phyloP scores from a whole-genome alignment of 1,140 invertebrate genomes.

The Triops cancriformis region DNA sequence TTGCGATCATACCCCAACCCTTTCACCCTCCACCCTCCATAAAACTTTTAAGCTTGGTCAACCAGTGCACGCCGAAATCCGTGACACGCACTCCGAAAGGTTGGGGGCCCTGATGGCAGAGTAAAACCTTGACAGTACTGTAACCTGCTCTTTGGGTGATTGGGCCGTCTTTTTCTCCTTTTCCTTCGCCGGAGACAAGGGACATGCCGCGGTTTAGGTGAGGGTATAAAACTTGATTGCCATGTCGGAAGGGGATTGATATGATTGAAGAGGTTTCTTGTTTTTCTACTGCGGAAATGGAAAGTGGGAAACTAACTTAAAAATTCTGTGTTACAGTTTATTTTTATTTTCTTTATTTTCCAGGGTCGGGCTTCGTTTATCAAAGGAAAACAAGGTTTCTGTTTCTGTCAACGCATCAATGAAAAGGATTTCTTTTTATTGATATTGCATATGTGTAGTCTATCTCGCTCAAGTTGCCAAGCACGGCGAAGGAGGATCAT shows the following conservation, averaged over 20 bases:
- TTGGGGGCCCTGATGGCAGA: too few relatives aligned
- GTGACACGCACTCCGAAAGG: background rate
- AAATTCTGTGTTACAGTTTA: too few relatives aligned
- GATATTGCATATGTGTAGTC: background rate
- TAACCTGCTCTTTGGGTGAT: too few relatives aligned
- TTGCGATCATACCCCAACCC: too few relatives aligned
- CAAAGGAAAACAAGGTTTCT: background rate
- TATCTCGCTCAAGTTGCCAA: background rate
- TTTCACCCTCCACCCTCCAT: background rate
- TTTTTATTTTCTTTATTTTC: background rate
- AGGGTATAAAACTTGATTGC: background rate
- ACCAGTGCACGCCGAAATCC: background rate
- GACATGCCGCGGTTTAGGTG: background rate
- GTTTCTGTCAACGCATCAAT: conserved; percentile 2
- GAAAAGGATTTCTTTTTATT: background rate
- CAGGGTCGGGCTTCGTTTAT: background rate
- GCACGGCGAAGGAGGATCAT: background rate
- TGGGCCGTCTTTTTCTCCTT: too few relatives aligned
- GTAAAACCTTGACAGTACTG: too few relatives aligned
- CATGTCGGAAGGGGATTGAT: background rate
- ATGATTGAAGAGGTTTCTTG: background rate
- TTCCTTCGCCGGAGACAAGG: too few relatives aligned
- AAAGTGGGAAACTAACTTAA: too few relatives aligned
- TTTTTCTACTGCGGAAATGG: background rate
- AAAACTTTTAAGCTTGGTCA: background rate